Percentiles rank a stretch among this genome's conserved stretches.
Evolutionary conservation across 1,140 invertebrate genomes (phyloP).

Genomic region (Theocolax elegans): DNA sequence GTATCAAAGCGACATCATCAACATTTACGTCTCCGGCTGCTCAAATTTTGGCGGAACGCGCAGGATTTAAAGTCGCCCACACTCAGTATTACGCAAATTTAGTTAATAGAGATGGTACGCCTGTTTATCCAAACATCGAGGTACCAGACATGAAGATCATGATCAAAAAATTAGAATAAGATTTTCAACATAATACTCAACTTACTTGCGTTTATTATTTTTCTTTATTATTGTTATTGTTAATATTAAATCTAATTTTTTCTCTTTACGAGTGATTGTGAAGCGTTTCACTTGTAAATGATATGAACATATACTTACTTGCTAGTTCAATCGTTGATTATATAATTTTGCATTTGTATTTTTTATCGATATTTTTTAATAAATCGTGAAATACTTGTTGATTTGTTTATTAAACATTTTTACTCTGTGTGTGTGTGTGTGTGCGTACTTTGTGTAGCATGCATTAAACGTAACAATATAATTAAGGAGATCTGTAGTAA

Average conservation of each 20-base stretch:
- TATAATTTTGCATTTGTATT: conserved; percentile 10
- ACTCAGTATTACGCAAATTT: conserved; percentile 28
- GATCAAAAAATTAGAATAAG: conserved; percentile 30
- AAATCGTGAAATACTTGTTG: neutral
- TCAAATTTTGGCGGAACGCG: conserved; percentile 2
- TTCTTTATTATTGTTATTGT: neutral
- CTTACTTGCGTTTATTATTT: neutral
- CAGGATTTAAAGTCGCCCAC: conserved; percentile 13
- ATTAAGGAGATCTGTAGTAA: too few relatives aligned
- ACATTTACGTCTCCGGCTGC: neutral
- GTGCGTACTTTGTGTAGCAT: too few relatives aligned
- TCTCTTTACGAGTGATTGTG: neutral
- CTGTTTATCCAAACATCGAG: conserved; percentile 17
- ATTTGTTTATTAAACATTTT: too few relatives aligned
- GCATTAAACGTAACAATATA: too few relatives aligned
- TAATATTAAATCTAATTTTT: neutral
- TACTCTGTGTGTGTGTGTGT: too few relatives aligned
- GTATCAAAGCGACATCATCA: conserved; percentile 16
- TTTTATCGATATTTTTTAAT: neutral
- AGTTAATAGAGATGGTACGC: conserved; percentile 10
- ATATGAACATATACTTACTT: neutral
- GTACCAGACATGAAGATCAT: conserved; percentile 19
- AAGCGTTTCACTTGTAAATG: neutral
- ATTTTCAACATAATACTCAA: neutral
- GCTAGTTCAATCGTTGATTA: neutral